Evolutionary conservation across 1,140 invertebrate species (phyloP).

Genomic region (Daktulosphaira vitifoliae): DNA sequence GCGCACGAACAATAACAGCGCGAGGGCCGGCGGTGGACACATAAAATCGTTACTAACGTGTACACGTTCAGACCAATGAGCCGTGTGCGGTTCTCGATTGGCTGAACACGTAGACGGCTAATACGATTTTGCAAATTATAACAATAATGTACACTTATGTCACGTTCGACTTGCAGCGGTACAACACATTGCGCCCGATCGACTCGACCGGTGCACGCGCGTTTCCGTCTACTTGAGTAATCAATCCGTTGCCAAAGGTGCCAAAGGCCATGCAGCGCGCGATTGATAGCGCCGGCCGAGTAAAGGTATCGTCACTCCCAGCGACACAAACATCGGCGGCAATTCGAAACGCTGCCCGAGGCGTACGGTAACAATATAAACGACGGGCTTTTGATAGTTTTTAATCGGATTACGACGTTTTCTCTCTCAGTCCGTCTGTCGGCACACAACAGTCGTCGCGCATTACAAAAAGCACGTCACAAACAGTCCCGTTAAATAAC

Average conservation of each 20-base stretch:
- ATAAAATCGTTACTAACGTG: too few relatives aligned
- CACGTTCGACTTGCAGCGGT: not conserved
- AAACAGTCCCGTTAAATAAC: slow-evolving; percentile 33
- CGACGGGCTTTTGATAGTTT: slow-evolving; percentile 26
- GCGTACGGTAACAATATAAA: not conserved
- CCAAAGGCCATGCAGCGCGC: too few relatives aligned
- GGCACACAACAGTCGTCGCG: not conserved
- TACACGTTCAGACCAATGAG: slow-evolving; percentile 10
- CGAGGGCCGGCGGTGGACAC: too few relatives aligned
- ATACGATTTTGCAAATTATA: slow-evolving; percentile 14
- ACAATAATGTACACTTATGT: not conserved
- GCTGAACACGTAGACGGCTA: slow-evolving; percentile 10
- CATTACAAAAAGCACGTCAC: slow-evolving; percentile 29
- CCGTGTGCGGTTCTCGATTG: slow-evolving; percentile 27
- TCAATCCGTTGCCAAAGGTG: slow-evolving; percentile 6
- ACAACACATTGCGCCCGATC: not conserved
- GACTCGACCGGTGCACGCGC: not conserved
- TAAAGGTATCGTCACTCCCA: too few relatives aligned
- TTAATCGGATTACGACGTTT: slow-evolving; percentile 33
- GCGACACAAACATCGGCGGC: not conserved
- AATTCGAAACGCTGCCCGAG: slow-evolving; percentile 22
- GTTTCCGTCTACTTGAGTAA: slow-evolving; percentile 21
- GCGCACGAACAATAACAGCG: not conserved
- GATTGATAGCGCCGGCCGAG: too few relatives aligned
- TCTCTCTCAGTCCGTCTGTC: too few relatives aligned